Evolutionary conservation across 1,140 invertebrate species (phyloP).

Genomic region (Orius insidiosus): DNA sequence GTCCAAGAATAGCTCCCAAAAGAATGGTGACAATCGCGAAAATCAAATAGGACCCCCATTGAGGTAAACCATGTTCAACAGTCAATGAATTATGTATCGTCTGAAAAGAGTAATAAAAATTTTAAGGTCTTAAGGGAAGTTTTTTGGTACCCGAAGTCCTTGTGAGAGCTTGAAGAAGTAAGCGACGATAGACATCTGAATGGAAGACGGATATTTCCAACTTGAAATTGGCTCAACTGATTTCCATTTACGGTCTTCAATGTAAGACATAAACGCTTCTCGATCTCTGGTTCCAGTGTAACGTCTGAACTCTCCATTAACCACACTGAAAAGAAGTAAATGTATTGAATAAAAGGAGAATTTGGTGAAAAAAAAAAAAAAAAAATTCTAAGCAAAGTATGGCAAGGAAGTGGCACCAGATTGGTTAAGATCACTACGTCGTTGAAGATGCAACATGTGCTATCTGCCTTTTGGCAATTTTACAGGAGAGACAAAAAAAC

Average conservation of each 20-base stretch:
- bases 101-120: slow-evolving; percentile 31
- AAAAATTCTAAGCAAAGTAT: no score
- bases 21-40: slow-evolving; percentile 87
- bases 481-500: no score
- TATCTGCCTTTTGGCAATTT: no score
- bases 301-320: slow-evolving; percentile 84
- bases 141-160: slow-evolving; percentile 48
- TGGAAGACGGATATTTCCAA: slow-evolving; percentile 81
- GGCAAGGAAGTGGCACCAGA: no score
- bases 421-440: no score
- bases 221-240: slow-evolving; percentile 65
- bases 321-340: slow-evolving; percentile 51
- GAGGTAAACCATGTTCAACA: slow-evolving; percentile 85
- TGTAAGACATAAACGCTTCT: slow-evolving; percentile 70
- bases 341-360: slow-evolving; percentile 5
- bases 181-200: slow-evolving; percentile 83
- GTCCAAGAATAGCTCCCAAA: slow-evolving; percentile 73
- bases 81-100: slow-evolving; percentile 75
- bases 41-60: slow-evolving; percentile 87
- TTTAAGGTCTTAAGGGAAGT: background rate
- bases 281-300: slow-evolving; percentile 80
- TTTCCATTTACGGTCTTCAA: slow-evolving; percentile 79
- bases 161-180: slow-evolving; percentile 89
- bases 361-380: slow-evolving; percentile 7
- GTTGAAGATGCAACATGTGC: no score